Base-by-base conservation (phyloP, 1,140 invertebrate genomes). In the Scaptomyza pallida region DNA sequence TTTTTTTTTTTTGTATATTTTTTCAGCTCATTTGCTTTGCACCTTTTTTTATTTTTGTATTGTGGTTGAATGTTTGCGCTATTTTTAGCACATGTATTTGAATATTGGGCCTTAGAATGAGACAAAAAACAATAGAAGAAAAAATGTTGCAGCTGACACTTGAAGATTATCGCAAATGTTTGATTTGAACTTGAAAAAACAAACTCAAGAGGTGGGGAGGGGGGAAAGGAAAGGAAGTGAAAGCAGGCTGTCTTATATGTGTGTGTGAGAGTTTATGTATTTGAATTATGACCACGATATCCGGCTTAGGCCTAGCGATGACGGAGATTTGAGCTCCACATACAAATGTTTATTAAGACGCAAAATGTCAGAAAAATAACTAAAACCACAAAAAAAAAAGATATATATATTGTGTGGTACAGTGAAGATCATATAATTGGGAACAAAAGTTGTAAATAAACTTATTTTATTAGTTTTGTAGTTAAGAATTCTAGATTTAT, bases 111-210 rank as follows among this genome's bases (percentile, higher is more conserved):
- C 68, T 63, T 62, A 67, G 63, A n/a, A n/a, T n/a, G n/a, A n/a
- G n/a, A n/a, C n/a, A n/a, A n/a, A n/a, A 78, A 65, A 54, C 62
- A 57, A 10, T 26, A 47, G 40, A 52, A 13, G 40, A 62, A 26
- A 78, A 86, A 78, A 64, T 67, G 82, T 48, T 70, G 78, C 78
- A 78, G 78, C 78, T 83, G 79, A 81, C 71, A 80, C 74, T 70
- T 59, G 62, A 70, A 69, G 82, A 88, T 88, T 88, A 88, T 72
- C 62, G 74, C 82, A 70, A 88, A 88, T 86, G 82, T 86, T 88
- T 88, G 82, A 70, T 74, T 89, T 88, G 82, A 88, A 88, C 82
- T 88, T 88, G 82, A 88, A 86, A 30, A 30, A 30, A 30, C 8
- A 88, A 76, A 41, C 17, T 30, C 21, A n/a, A 52, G 23, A n/a